Evolutionary conservation across 2,888 invertebrate genomes (phyloP), one percentile per base, ranked within the genome.

Genomic region (Drosophila villosipedis): DNA sequence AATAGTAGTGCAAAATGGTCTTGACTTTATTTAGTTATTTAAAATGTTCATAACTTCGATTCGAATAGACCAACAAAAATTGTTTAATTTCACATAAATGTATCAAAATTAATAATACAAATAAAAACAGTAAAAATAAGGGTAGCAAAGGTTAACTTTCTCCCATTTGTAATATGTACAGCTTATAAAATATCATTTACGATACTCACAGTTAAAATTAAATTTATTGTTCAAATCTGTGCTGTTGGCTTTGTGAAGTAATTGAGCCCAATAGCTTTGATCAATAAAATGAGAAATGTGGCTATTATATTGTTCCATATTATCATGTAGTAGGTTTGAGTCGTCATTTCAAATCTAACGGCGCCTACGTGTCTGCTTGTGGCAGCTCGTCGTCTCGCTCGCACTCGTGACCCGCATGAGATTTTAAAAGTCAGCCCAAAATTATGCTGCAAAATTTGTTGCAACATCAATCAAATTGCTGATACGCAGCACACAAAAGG

Each of bases 391-490:
- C 65, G 47, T 65, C 73, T 72, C 70, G 47, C 73, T 71, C 68
- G 47, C 4, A 22, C 77, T 28, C 54, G 33, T 39, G 10, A 10
- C 22, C 10, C 50, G 61, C 30, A 49, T 43, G n/a, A 16, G 3
- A 59, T 71, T 75, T 68, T 50, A 73, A 55, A 54, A 49, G 68
- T 63, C 75, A 68, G 84, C 84, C 76, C 59, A 72, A 82, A 90
- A 90, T 73, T 84, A 88, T 89, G 88, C 83, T 76, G 73, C 88
- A 81, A 74, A 81, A 84, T 82, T 84, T 81, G 87, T 89, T 84
- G 85, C 80, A 75, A 77, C 90, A 85, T 85, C 85, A 85, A 85
- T 85, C 85, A 85, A 84, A 82, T 60, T 63, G 70, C 76, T 71
- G 57, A 74, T 82, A 66, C 72, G 84, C 67, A 71, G 57, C 75